phyloP scores from a whole-genome alignment of 2,797 vertebrate genomes.

The Sebastes jordani region DNA sequence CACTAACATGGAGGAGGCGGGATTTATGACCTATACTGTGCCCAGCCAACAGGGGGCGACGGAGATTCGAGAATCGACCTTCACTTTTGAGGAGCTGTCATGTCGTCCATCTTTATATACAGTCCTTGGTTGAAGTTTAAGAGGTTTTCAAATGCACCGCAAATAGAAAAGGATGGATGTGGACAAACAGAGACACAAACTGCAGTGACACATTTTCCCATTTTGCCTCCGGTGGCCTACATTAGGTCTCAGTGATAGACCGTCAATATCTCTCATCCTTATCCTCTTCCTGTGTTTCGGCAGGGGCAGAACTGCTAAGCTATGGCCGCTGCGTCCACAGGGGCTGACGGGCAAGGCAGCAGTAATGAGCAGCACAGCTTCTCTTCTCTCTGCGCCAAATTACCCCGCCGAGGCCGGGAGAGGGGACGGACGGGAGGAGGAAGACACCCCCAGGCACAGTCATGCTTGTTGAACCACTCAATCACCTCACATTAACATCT shows the following conservation, averaged over 20 bases:
- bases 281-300: constrained; percentile 5
- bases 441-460: constrained; percentile 65
- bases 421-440: constrained; percentile 13
- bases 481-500: constrained; percentile 75
- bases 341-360: constrained; percentile 44
- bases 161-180: constrained; percentile 24
- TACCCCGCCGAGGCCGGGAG: constrained; percentile 48
- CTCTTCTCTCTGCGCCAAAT: constrained; percentile 62
- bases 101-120: no score
- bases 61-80: no score
- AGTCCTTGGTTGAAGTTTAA: neutral
- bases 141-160: neutral
- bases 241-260: constrained; percentile 2
- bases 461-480: constrained; percentile 73
- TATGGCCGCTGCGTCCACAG: constrained; percentile 26
- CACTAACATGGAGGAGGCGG: no score
- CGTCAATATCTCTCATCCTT: constrained; percentile 9
- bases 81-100: no score
- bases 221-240: neutral
- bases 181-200: neutral
- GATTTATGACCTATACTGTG: no score
- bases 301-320: constrained; percentile 22
- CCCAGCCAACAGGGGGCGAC: no score
- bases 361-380: constrained; percentile 70
- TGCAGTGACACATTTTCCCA: neutral